Percentiles rank a stretch among this genome's conserved stretches.
Evolutionary conservation across 2,888 invertebrate genomes (phyloP).

Genomic region (Psylliodes chrysocephalus): DNA sequence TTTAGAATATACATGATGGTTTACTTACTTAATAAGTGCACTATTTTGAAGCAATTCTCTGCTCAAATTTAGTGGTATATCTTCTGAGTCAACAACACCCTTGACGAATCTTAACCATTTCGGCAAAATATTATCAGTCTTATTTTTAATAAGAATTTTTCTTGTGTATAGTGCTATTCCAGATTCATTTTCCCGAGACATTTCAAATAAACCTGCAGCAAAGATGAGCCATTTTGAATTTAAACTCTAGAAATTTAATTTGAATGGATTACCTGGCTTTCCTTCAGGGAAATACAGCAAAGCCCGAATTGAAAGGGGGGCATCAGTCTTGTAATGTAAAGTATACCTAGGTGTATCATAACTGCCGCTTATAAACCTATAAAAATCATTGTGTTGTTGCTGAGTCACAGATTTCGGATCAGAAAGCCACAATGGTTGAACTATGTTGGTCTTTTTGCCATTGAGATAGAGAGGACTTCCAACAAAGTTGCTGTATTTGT

Average conservation of each 20-base stretch:
- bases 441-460: conserved; percentile 87
- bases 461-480: conserved; percentile 93
- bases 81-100: conserved; percentile 98
- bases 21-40: conserved; percentile 80
- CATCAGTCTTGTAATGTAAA: conserved; percentile 93
- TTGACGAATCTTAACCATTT: conserved; percentile 96
- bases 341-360: conserved; percentile 90
- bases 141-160: conserved; percentile 92
- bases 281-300: conserved; percentile 94
- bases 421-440: conserved; percentile 92
- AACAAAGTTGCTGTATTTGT: conserved; percentile 98
- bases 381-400: conserved; percentile 93
- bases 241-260: background rate
- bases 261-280: conserved; percentile 63
- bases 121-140: conserved; percentile 89
- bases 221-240: conserved; percentile 37
- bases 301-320: conserved; percentile 89
- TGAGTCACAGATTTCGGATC: conserved; percentile 87
- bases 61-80: conserved; percentile 96
- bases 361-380: conserved; percentile 85
- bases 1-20: no score
- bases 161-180: conserved; percentile 92
- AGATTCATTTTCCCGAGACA: conserved; percentile 84
- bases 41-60: conserved; percentile 96
- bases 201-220: conserved; percentile 85